phyloP scores from a whole-genome alignment of 2,888 invertebrate species.

The Drosophila antonietae region DNA sequence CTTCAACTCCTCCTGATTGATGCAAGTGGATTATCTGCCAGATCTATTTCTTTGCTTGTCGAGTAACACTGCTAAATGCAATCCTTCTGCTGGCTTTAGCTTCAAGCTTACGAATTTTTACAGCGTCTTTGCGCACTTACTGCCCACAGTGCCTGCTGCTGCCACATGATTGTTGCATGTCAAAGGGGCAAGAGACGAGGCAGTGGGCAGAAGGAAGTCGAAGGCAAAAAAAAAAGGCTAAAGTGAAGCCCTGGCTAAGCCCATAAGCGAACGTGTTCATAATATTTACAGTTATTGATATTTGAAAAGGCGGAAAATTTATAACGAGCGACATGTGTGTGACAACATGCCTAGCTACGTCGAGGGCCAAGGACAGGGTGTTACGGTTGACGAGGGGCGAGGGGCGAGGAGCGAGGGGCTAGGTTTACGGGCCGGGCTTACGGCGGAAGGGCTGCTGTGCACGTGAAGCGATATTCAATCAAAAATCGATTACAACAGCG shows the following conservation, averaged over 20 bases:
- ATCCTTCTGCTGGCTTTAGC: no score
- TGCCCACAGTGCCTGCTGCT: conserved; percentile 36
- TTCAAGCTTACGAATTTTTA: not conserved
- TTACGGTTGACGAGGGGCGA: not conserved
- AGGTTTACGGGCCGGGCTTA: conserved; percentile 1
- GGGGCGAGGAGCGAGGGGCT: no score
- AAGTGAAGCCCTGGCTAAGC: conserved; percentile 58
- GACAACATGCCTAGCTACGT: conserved; percentile 64
- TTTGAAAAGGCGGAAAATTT: conserved; percentile 84
- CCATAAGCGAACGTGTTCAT: conserved; percentile 83
- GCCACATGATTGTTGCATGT: conserved; percentile 53
- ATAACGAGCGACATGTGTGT: conserved; percentile 81
- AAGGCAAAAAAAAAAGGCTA: conserved; percentile 15
- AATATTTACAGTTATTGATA: conserved; percentile 84
- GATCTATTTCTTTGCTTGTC: not conserved
- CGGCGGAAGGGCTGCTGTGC: conserved; percentile 52
- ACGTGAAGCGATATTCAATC: conserved; percentile 83
- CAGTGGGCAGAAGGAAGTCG: not conserved
- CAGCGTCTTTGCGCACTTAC: not conserved
- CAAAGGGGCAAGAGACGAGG: conserved; percentile 60
- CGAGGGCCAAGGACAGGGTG: not conserved
- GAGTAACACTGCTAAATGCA: not conserved
- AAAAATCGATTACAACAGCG: conserved; percentile 83
- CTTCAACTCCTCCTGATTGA: not conserved
- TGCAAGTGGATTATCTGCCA: not conserved